These are phyloP conservation scores for Nineta flava DNA, from an alignment of 2,888 invertebrate genomes.

Conservation along the genomic window DNA sequence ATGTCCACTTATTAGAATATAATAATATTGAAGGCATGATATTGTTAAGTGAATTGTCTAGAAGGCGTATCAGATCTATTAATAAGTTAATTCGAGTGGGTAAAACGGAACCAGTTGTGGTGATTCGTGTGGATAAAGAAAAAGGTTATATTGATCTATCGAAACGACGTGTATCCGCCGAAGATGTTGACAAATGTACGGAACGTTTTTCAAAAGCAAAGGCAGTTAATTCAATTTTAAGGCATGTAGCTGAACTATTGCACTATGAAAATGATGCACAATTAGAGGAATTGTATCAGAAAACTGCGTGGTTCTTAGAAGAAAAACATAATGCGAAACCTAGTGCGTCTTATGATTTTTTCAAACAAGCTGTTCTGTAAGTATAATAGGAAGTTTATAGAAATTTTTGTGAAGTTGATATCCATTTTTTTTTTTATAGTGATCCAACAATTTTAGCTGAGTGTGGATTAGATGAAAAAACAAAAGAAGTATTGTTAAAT, in stretches of 20 bases:
- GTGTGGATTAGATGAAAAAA: slow-evolving; percentile 83
- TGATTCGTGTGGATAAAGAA: slow-evolving; percentile 98
- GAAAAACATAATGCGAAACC: slow-evolving; percentile 92
- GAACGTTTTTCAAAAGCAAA: slow-evolving; percentile 97
- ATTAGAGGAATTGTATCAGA: slow-evolving; percentile 85
- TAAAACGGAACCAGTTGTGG: slow-evolving; percentile 96
- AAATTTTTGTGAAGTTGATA: too few species aligned
- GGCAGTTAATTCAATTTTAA: slow-evolving; percentile 92
- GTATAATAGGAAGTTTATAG: slow-evolving; percentile 23
- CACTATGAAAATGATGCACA: slow-evolving; percentile 83
- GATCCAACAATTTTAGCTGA: slow-evolving; percentile 92
- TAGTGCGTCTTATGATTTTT: slow-evolving; percentile 83
- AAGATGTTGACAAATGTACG: slow-evolving; percentile 96
- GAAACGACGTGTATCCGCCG: slow-evolving; percentile 93
- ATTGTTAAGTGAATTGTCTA: slow-evolving; percentile 88
- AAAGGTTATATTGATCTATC: slow-evolving; percentile 99
- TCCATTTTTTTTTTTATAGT: slow-evolving; percentile 31
- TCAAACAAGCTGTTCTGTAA: slow-evolving; percentile 94
- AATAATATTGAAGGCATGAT: slow-evolving; percentile 99
- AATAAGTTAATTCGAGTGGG: slow-evolving; percentile 98
- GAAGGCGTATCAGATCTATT: slow-evolving; percentile 96
- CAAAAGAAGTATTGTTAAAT: slow-evolving; percentile 78
- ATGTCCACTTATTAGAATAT: slow-evolving; percentile 93
- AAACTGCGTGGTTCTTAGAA: slow-evolving; percentile 98
- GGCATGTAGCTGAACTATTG: slow-evolving; percentile 92